Conservation (phyloP, 2,888 invertebrate genomes). For the Clostera curtula region DNA sequence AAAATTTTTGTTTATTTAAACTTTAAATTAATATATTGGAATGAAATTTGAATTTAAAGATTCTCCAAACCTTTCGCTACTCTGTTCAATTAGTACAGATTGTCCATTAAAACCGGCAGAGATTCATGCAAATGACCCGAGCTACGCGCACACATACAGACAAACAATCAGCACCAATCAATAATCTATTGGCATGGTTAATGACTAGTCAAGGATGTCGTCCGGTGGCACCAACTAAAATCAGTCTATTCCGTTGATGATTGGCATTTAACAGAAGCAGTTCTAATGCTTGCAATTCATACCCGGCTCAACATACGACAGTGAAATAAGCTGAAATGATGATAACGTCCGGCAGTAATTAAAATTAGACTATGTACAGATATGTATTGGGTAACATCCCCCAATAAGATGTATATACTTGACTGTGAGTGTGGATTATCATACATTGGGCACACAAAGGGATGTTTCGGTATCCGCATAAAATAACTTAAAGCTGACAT, state of each 20-base stretch:
- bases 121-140: slow-evolving; percentile 67
- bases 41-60: slow-evolving; percentile 6
- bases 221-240: slow-evolving; percentile 46
- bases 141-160: slow-evolving; percentile 36
- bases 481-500: too few relatives aligned
- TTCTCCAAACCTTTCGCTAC: slow-evolving; percentile 20
- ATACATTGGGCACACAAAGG: too few relatives aligned
- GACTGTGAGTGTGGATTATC: too few relatives aligned
- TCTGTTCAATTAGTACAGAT: slow-evolving; percentile 59
- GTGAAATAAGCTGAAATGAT: too few relatives aligned
- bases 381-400: too few relatives aligned
- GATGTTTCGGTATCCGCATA: too few relatives aligned
- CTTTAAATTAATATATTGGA: slow-evolving; percentile 1
- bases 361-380: too few relatives aligned
- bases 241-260: slow-evolving; percentile 55
- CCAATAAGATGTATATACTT: too few relatives aligned
- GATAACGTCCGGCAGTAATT: too few relatives aligned
- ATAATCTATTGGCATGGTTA: slow-evolving; percentile 70
- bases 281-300: slow-evolving; percentile 42
- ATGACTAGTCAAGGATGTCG: slow-evolving; percentile 68
- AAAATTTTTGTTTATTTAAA: too few relatives aligned
- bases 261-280: slow-evolving; percentile 59
- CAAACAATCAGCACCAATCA: slow-evolving; percentile 72
- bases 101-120: slow-evolving; percentile 58
- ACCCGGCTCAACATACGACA: too few relatives aligned